Evolutionary conservation across 2,113 vertebrate species (phyloP), one percentile per base, ranked within the genome.

Genomic region (Myanophis thanlyinensis): DNA sequence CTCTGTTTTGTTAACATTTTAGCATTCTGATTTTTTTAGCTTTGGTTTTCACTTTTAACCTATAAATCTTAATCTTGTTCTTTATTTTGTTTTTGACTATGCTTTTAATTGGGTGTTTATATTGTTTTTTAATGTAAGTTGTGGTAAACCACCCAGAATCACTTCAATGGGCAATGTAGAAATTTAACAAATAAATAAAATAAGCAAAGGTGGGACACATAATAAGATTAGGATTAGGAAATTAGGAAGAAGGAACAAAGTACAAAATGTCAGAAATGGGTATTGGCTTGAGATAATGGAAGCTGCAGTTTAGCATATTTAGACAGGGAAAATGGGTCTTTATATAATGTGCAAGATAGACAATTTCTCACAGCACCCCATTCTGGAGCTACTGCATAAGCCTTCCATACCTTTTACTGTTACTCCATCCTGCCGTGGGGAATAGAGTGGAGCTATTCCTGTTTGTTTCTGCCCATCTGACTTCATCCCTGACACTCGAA

Each of bases 391-490:
- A 30, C 5, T 35, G 18, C 11, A 35, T 44, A 48, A 56, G 51
- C 1, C 30, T 13, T 89, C 88, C 95, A 87, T 89, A 99, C 98
- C 99, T 98, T 99, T 99, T 0, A 92, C 93, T 73, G 97, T 90
- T 0, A 97, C 53, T 0, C 44, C 93, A 0, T 99, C 99, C 94
- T 98, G 97, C 96, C 98, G 96, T 51, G 98, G 98, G 48, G 98
- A 98, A 91, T 98, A 98, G 48, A 98, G 96, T 0, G 97, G 86
- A 23, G 98, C 91, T 84, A 93, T 93, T 97, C 98, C 98, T 90
- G 98, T 92, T 96, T 97, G 95, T 93, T 97, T 98, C 93, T 99
- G 98, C 96, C 99, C 98, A 87, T 98, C 98, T 49, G 98, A 97
- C 95, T 98, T 98, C 97, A 99, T 98, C 92, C 97, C 98, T 93